Evolutionary conservation across 2,888 invertebrate species (phyloP).

Genomic region (Halictus ligatus): DNA sequence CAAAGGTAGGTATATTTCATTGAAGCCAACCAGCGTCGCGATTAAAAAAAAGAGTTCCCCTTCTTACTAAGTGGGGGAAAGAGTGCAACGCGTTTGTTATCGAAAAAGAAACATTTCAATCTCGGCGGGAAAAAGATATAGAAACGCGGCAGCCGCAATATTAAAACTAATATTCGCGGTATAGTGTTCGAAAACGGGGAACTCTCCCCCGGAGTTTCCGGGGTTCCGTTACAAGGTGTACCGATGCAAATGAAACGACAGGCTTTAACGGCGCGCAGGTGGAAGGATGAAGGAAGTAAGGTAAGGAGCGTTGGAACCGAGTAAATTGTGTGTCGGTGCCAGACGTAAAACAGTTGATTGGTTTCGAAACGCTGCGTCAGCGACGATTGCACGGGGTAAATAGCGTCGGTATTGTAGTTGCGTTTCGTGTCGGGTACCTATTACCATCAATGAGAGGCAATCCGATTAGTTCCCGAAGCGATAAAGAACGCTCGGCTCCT

Average conservation of each 20-base stretch:
- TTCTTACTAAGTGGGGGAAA: background rate
- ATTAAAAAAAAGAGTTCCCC: background rate
- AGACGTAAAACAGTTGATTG: constrained; percentile 76
- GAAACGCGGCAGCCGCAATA: background rate
- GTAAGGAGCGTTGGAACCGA: constrained; percentile 32
- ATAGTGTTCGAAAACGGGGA: background rate
- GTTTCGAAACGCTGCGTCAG: constrained; percentile 59
- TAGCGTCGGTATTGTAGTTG: constrained; percentile 8
- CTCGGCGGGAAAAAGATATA: background rate
- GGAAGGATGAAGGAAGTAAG: background rate
- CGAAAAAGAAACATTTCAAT: background rate
- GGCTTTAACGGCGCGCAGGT: background rate
- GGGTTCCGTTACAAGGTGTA: constrained; percentile 30
- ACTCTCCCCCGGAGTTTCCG: constrained; percentile 5
- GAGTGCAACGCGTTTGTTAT: background rate
- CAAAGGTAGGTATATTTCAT: background rate
- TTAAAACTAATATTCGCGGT: constrained; percentile 3
- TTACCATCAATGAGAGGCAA: constrained; percentile 37
- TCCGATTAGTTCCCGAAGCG: constrained; percentile 43
- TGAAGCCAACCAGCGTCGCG: no score
- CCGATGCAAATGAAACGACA: constrained; percentile 51
- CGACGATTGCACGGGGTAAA: constrained; percentile 29
- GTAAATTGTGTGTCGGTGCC: constrained; percentile 70
- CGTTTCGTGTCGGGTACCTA: constrained; percentile 34
- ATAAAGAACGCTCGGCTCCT: constrained; percentile 39